Evolutionary conservation across 2,113 vertebrate genomes (phyloP), one percentile per base, ranked within the genome.

Genomic region (Sterrhoptilus dennistouni): DNA sequence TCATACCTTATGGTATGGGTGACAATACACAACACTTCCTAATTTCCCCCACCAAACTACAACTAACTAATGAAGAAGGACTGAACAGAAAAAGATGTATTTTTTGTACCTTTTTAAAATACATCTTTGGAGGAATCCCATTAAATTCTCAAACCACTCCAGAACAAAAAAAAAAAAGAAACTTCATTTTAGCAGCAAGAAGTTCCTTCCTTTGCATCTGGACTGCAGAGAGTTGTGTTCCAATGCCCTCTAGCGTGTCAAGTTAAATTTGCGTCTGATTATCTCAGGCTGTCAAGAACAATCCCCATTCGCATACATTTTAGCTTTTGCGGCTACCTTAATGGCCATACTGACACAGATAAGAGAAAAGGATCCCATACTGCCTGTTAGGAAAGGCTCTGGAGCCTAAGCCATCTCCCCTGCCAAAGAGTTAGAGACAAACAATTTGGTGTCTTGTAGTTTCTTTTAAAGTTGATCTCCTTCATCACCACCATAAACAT

Each of bases 181-280:
- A 69, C n/a, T 65, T 64, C 6, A 23, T 66, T 90, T 89, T 29
- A 50, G 29, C 35, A 49, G 14, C 38, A 83, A 22, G 23, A 45
- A 2, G 4, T 45, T 53, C n/a, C 9, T 40, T 61, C 63, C 15
- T 44, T 36, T 5, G 2, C 15, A 12, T 71, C 33, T 9, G 31
- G 10, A 25, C 75, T 35, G 40, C 27, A 61, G 20, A 36, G 33
- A 45, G 54, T 22, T 91, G 94, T 87, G 61, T 72, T 95, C 86
- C 53, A 33, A 17, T 87, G 95, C 94, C 96, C 91, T 93, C 95
- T 96, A 94, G 95, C 5, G 93, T 63, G 49, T 18, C 21, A 74
- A 83, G 5, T 66, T 47, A 90, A 66, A 81, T 47, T 83, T 93
- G 56, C 68, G 8, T 74, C 4, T 3, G 59, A 54, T 63, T 90